Conservation (phyloP, 2,797 vertebrate species). For the Otolemur crassicaudatus region DNA sequence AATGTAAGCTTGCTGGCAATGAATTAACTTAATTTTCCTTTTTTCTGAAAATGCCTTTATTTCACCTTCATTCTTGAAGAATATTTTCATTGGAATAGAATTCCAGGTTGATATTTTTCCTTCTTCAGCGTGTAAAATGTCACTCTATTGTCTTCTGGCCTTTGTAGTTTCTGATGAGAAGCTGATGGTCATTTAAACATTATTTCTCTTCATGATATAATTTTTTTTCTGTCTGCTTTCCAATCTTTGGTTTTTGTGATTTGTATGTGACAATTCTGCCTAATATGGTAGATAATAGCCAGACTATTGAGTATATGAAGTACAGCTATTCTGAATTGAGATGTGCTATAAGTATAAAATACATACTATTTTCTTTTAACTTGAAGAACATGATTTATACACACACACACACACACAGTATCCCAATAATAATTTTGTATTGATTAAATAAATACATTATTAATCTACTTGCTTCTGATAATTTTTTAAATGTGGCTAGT, state of each 20-base stretch:
- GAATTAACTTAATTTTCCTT: background rate
- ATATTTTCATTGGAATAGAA: background rate
- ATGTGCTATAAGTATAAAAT: background rate
- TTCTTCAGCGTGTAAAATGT: background rate
- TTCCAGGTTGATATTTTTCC: background rate
- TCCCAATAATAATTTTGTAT: background rate
- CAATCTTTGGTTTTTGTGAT: background rate
- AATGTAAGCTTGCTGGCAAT: background rate
- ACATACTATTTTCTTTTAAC: background rate
- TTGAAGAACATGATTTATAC: background rate
- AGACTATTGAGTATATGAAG: background rate
- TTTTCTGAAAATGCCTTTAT: background rate
- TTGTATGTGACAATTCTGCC: background rate
- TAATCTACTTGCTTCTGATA: background rate
- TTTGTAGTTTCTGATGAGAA: background rate
- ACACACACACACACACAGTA: background rate
- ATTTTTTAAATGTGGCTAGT: background rate
- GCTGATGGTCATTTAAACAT: background rate
- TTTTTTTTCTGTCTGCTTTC: background rate
- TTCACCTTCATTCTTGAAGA: constrained; percentile 7
- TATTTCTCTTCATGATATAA: background rate
- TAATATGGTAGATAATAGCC: background rate
- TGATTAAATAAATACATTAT: background rate
- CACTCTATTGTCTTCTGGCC: background rate
- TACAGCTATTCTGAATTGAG: background rate